Conservation (phyloP, 2,113 vertebrate genomes). For the Embiotoca jacksoni region DNA sequence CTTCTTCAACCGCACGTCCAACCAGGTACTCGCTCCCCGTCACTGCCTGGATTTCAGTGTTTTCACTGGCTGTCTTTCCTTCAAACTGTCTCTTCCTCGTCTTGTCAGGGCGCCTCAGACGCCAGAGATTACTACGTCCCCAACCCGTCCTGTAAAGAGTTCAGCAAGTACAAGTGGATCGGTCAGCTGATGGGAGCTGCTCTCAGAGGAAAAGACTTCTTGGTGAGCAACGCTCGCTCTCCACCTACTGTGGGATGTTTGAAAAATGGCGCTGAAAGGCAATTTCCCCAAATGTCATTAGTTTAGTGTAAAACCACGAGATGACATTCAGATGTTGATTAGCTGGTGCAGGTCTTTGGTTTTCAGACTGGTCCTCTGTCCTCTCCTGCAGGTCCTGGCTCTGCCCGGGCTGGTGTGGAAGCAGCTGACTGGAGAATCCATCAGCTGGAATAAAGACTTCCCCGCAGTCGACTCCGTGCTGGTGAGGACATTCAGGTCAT, state of each 20-base stretch:
- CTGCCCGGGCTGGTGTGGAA: conserved; percentile 98
- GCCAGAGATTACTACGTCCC: conserved; percentile 69
- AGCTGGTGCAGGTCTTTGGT: not conserved
- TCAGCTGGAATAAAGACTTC: conserved; percentile 97
- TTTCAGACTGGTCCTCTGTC: conserved; percentile 14
- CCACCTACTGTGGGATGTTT: not conserved
- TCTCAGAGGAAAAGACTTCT: conserved; percentile 95
- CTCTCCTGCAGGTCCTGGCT: conserved; percentile 88
- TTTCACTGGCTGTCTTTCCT: too few relatives aligned
- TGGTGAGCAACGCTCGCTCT: conserved; percentile 84
- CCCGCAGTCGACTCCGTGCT: conserved; percentile 95
- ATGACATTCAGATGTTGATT: not conserved
- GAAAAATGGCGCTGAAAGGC: too few relatives aligned
- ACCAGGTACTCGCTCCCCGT: conserved; percentile 86
- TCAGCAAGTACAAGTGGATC: conserved; percentile 95
- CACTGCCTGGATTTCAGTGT: not conserved
- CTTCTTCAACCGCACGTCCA: conserved; percentile 95
- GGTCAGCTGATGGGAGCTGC: conserved; percentile 98
- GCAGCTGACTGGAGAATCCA: conserved; percentile 92
- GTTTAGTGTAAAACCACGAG: too few relatives aligned
- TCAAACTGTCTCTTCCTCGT: too few relatives aligned
- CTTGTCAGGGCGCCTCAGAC: too few relatives aligned
- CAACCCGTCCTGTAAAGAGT: conserved; percentile 92
- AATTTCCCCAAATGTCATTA: too few relatives aligned
- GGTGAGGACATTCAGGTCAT: conserved; percentile 84